Conservation (phyloP, 2,113 vertebrate species). For the Helogale parvula region DNA sequence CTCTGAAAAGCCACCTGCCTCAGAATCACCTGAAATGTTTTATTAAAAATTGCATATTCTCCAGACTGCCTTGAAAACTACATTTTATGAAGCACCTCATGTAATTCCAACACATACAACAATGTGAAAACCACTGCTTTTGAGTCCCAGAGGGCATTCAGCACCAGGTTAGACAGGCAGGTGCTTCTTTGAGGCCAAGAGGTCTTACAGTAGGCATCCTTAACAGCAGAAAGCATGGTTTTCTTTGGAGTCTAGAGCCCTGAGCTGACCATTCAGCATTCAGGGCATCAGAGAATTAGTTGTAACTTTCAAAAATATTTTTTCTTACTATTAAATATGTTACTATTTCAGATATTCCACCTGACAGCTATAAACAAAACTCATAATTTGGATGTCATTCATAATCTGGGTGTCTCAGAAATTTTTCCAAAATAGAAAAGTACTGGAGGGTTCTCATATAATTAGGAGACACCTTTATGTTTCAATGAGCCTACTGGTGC, state of each 20-base stretch:
- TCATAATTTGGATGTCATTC: neutral
- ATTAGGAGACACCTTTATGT: neutral
- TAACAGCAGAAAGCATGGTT: neutral
- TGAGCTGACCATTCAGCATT: neutral
- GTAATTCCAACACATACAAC: neutral
- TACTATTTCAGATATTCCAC: neutral
- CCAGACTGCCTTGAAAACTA: neutral
- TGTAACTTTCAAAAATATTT: neutral
- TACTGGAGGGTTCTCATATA: neutral
- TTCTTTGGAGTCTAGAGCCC: neutral
- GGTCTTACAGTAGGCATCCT: neutral
- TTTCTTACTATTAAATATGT: neutral
- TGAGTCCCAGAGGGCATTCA: neutral
- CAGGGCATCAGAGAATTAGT: neutral
- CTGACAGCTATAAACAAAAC: neutral
- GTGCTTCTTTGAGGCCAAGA: neutral
- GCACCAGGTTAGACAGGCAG: neutral
- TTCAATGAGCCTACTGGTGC: neutral
- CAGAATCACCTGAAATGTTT: neutral
- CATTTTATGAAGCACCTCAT: neutral
- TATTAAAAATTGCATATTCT: neutral
- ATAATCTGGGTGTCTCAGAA: neutral
- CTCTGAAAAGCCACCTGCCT: neutral
- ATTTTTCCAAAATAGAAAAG: neutral
- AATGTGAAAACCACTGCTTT: neutral